Evolutionary conservation across 1,140 invertebrate species (phyloP).

Genomic region (Halesus radiatus): DNA sequence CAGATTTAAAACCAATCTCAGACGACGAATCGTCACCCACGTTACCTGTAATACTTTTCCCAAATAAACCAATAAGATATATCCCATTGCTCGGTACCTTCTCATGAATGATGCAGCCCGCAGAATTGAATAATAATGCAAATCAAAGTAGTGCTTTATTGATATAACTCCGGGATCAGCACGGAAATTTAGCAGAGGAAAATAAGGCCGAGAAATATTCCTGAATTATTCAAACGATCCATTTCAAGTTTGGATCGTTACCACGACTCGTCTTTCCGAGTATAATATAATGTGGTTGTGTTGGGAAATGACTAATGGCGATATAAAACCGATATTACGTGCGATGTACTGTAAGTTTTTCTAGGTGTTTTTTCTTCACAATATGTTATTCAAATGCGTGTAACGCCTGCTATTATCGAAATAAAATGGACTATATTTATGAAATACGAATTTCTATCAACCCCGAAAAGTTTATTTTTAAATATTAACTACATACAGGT

Average conservation of each 20-base stretch:
- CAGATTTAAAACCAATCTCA: no score
- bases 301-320: slow-evolving; percentile 24
- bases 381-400: no score
- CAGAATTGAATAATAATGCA: slow-evolving; percentile 56
- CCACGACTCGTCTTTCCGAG: not conserved
- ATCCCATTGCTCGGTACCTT: slow-evolving; percentile 17
- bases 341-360: slow-evolving; percentile 2
- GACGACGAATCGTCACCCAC: no score
- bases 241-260: slow-evolving; percentile 29
- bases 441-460: no score
- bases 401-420: no score
- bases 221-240: slow-evolving; percentile 53
- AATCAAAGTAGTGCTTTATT: slow-evolving; percentile 57
- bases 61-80: slow-evolving; percentile 20
- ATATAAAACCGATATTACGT: slow-evolving; percentile 28
- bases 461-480: no score
- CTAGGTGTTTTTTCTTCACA: no score
- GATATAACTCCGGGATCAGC: slow-evolving; percentile 48
- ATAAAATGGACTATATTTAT: no score
- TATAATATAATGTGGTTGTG: not conserved
- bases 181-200: not conserved
- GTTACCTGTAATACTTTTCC: not conserved
- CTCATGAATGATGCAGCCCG: slow-evolving; percentile 56
- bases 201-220: slow-evolving; percentile 17
- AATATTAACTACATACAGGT: no score